Percentiles rank a stretch among this genome's conserved stretches.
These are phyloP conservation scores for Beroe forskalii DNA, from an alignment of 37 sponge, comb jelly and placozoan species.

Conservation along the genomic window DNA sequence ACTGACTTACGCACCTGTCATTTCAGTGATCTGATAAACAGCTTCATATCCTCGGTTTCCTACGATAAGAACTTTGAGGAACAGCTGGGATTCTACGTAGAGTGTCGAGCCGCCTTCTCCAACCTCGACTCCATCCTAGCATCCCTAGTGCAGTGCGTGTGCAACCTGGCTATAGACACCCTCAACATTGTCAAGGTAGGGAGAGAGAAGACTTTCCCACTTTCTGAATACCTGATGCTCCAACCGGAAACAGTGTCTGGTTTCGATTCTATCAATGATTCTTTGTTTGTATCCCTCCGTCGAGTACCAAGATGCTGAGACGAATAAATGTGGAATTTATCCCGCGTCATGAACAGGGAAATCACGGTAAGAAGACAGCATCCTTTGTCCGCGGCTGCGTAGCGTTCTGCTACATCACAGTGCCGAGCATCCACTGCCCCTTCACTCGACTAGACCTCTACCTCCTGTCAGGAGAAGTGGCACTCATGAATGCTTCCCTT, in stretches of 20 bases:
- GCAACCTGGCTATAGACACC: slow-evolving; percentile 7
- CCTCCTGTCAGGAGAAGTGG: slow-evolving; percentile 86
- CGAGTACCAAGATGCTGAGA: no score
- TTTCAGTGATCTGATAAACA: slow-evolving; percentile 57
- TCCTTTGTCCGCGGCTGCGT: slow-evolving; percentile 94
- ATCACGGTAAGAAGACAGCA: slow-evolving; percentile 82
- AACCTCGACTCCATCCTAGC: slow-evolving; percentile 86
- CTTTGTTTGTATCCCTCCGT: no score
- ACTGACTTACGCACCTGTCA: no score
- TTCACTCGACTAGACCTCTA: slow-evolving; percentile 82
- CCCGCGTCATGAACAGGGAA: no score
- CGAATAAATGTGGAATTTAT: no score
- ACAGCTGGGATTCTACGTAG: slow-evolving; percentile 95
- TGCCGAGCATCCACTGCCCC: slow-evolving; percentile 80
- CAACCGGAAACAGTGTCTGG: no score
- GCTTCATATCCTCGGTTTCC: slow-evolving; percentile 65
- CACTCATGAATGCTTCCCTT: slow-evolving; percentile 87
- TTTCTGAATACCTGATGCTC: no score
- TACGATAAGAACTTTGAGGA: slow-evolving; percentile 95
- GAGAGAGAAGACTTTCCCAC: no score
- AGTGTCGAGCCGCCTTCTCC: slow-evolving; percentile 83
- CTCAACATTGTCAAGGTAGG: slow-evolving; percentile 47
- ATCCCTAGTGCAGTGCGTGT: slow-evolving; percentile 81
- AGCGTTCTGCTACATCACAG: slow-evolving; percentile 95
- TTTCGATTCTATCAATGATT: no score